phyloP scores from a whole-genome alignment of 2,797 vertebrate species.

The Danio albolineatus region DNA sequence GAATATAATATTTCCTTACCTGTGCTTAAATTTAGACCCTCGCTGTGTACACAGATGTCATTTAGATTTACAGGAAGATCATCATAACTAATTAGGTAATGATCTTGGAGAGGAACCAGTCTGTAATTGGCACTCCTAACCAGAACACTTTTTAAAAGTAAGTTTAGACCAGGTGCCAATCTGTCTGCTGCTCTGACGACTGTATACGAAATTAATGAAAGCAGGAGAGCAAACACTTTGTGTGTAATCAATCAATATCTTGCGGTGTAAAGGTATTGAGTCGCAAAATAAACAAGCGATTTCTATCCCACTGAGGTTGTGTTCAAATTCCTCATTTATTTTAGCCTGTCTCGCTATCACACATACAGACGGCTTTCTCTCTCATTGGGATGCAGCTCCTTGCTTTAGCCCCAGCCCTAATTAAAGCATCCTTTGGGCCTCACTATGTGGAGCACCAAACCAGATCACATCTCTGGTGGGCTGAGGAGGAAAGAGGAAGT shows the following conservation, averaged over 20 bases:
- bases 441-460: conserved; percentile 79
- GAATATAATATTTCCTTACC: neutral
- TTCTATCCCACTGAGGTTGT: conserved; percentile 18
- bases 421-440: conserved; percentile 72
- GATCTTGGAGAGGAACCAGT: conserved; percentile 26
- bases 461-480: conserved; percentile 79
- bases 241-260: conserved; percentile 19
- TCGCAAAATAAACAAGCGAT: conserved; percentile 9
- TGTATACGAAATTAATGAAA: conserved; percentile 23
- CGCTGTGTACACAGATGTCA: conserved; percentile 10
- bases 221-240: conserved; percentile 30
- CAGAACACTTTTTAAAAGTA: conserved; percentile 2
- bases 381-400: conserved; percentile 56
- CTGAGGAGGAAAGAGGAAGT: conserved; percentile 31
- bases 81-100: conserved; percentile 52
- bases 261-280: conserved; percentile 28
- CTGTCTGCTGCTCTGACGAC: conserved; percentile 34
- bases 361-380: conserved; percentile 11
- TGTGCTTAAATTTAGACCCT: conserved; percentile 26
- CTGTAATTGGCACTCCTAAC: conserved; percentile 30
- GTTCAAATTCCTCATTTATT: conserved; percentile 32
- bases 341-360: conserved; percentile 19
- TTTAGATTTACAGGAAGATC: conserved; percentile 30
- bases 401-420: conserved; percentile 57
- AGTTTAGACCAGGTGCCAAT: conserved; percentile 45